phyloP scores from a whole-genome alignment of 2,888 invertebrate genomes.

The Stictocephala bisonia region DNA sequence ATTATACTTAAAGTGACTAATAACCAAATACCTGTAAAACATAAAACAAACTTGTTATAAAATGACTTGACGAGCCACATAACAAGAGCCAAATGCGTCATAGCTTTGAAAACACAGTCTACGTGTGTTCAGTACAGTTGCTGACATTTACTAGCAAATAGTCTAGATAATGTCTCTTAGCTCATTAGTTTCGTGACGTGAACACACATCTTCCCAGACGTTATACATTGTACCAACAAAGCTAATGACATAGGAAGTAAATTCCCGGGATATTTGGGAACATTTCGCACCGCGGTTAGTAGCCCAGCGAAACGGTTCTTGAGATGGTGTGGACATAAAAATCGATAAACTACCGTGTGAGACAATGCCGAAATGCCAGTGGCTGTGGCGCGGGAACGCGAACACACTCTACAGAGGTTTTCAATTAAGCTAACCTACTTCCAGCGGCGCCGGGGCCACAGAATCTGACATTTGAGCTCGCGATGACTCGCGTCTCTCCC shows the following conservation, averaged over 20 bases:
- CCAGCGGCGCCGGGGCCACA: background rate
- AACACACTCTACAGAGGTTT: constrained; percentile 17
- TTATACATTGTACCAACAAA: background rate
- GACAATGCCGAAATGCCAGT: constrained; percentile 15
- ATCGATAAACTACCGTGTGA: constrained; percentile 17
- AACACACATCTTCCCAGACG: background rate
- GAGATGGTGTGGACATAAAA: constrained; percentile 8
- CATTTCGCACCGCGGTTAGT: background rate
- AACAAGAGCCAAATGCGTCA: no score
- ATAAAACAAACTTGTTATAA: no score
- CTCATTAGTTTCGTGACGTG: no score
- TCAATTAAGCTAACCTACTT: constrained; percentile 40
- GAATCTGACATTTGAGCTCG: constrained; percentile 29
- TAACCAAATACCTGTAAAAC: no score
- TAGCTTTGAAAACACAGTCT: no score
- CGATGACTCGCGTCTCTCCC: background rate
- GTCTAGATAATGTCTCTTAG: no score
- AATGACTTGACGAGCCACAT: no score
- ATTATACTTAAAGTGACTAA: no score
- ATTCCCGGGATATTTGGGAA: background rate
- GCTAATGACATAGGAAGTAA: background rate
- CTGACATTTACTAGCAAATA: no score
- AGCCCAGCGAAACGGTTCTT: background rate
- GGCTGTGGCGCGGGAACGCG: background rate
- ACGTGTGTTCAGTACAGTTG: no score